phyloP scores from a whole-genome alignment of 1,140 invertebrate genomes.

The Mylabris phalerata region DNA sequence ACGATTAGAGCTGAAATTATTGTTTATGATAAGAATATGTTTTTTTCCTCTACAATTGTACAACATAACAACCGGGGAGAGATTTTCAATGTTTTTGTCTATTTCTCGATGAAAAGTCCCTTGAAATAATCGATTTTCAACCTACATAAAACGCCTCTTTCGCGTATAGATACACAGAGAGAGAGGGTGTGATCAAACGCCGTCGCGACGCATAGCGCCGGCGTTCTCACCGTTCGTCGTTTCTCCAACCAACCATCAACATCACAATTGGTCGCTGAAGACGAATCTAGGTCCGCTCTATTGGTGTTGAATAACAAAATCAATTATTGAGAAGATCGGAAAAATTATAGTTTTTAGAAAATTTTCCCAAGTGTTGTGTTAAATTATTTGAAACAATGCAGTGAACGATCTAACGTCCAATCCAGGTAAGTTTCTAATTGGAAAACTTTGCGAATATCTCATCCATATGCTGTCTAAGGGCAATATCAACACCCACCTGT shows the following conservation, averaged over 20 bases:
- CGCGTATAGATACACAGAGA: background rate
- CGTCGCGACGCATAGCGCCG: background rate
- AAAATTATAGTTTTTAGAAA: background rate
- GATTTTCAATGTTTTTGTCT: no score
- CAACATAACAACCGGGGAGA: no score
- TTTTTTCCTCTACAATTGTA: background rate
- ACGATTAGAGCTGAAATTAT: background rate
- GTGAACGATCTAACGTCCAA: conserved; percentile 1
- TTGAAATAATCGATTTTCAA: conserved; percentile 21
- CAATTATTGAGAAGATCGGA: no score
- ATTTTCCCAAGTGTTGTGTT: background rate
- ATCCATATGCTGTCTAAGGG: background rate
- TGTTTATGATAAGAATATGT: background rate
- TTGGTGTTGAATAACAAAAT: background rate
- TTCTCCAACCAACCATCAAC: background rate
- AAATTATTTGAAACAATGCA: conserved; percentile 6
- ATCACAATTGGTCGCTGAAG: background rate
- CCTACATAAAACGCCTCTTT: conserved; percentile 15
- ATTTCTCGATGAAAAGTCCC: background rate
- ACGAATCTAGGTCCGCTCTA: background rate
- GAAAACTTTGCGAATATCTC: background rate
- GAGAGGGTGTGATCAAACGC: background rate
- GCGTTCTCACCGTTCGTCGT: background rate
- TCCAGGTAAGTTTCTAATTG: conserved; percentile 3
- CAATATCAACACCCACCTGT: conserved; percentile 17